Evolutionary conservation across 2,888 invertebrate species (phyloP), one percentile per base, ranked within the genome.

Genomic region (Cactoblastis cactorum): DNA sequence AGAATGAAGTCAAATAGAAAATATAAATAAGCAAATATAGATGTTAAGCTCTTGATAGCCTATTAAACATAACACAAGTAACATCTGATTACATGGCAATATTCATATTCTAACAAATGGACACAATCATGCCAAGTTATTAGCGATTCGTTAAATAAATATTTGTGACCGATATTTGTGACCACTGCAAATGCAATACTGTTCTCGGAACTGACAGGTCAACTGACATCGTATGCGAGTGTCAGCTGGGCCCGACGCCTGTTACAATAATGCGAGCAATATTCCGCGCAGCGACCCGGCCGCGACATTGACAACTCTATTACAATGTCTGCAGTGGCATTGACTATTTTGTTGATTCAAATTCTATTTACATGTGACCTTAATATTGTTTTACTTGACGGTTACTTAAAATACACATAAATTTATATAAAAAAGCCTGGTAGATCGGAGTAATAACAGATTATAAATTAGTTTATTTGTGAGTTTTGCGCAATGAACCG

Each of bases 161-260:
- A 41, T 41, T 41, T 24, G 51, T 28, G 17, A 32, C 24, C 15
- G 41, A 24, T 24, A 41, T 24, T 39, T 22, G 39, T 22, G 12
- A 22, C 39, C n/a, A 19, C 19, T n/a, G 12, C 37, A 17, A 12
- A 17, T 9, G 6, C 6, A 22, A 22, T 22, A 12, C 24, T 8
- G 28, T 28, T 28, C 28, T 28, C 28, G 8, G 28, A 28, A 28
- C 8, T n/a, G 8, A 8, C 43, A 43, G 57, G 57, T 56, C 35
- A 32, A 34, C 46, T 45, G 37, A 38, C 38, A 9, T 22, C 14
- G 22, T 15, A 12, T n/a, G n/a, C n/a, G n/a, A n/a, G n/a, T n/a
- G n/a, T n/a, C n/a, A n/a, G n/a, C n/a, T n/a, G n/a, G n/a, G n/a
- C n/a, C n/a, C 35, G 39, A 49, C 38, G 38, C 43, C 43, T 43